These are phyloP conservation scores for Arion vulgaris DNA, from an alignment of 1,140 invertebrate genomes.

Conservation along the genomic window DNA sequence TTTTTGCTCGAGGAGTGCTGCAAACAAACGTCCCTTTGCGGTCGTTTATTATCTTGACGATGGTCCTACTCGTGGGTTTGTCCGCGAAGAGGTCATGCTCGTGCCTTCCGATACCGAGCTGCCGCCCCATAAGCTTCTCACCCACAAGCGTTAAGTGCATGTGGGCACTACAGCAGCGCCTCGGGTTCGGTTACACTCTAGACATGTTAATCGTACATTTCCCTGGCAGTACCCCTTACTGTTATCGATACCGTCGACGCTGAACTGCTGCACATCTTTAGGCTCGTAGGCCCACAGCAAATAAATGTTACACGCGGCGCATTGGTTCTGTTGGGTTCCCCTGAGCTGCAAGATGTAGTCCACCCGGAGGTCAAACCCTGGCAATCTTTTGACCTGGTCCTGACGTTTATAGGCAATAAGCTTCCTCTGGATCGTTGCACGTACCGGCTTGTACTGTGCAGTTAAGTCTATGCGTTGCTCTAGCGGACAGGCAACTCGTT, in stretches of 20 bases:
- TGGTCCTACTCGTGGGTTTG: neutral
- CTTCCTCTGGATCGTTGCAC: neutral
- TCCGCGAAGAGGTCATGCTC: neutral
- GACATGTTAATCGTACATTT: neutral
- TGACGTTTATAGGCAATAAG: neutral
- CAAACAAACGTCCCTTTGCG: too few relatives aligned
- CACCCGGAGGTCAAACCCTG: neutral
- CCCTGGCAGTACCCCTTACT: neutral
- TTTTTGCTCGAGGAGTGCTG: too few relatives aligned
- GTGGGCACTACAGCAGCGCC: too few relatives aligned
- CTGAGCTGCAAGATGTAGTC: neutral
- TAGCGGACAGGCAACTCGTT: neutral
- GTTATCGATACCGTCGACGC: neutral
- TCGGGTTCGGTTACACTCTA: neutral
- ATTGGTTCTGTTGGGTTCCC: neutral
- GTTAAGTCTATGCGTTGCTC: neutral
- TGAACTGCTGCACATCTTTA: neutral
- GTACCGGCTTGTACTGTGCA: neutral
- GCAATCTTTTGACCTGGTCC: neutral
- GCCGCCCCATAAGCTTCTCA: neutral
- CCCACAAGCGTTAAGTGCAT: too few relatives aligned
- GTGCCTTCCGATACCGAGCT: neutral
- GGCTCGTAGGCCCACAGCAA: neutral
- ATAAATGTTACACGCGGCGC: neutral
- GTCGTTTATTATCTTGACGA: neutral